These are phyloP conservation scores for Melanocharis versteri DNA, from an alignment of 2,113 vertebrate genomes.

Conservation along the genomic window DNA sequence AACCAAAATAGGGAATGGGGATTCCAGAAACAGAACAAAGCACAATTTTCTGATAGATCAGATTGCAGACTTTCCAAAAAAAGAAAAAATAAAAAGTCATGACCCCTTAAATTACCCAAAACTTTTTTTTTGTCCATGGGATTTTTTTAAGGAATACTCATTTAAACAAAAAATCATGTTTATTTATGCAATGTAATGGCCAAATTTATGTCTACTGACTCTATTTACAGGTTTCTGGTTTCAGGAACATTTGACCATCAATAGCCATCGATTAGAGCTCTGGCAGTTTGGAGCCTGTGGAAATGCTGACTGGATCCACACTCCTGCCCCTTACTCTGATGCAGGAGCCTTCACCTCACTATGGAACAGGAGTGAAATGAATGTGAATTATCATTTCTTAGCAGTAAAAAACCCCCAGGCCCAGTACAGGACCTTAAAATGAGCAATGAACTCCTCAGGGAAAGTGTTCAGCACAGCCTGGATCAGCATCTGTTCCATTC, in stretches of 20 bases:
- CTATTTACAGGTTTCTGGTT: not conserved
- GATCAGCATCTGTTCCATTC: not conserved
- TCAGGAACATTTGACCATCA: not conserved
- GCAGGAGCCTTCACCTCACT: not conserved
- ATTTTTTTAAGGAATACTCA: not conserved
- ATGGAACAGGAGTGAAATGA: not conserved
- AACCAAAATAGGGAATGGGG: not conserved
- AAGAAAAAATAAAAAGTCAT: not conserved
- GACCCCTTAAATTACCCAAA: not conserved
- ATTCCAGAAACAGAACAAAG: not conserved
- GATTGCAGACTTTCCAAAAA: not conserved
- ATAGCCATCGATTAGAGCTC: accelerated
- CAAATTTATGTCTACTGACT: not conserved
- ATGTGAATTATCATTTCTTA: not conserved
- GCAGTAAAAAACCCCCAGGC: not conserved
- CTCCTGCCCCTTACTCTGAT: not conserved
- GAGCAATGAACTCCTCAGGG: not conserved
- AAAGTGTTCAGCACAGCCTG: not conserved
- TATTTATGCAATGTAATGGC: not conserved
- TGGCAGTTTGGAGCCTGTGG: not conserved
- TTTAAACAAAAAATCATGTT: not conserved
- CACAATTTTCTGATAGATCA: not conserved
- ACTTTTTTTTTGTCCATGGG: not conserved
- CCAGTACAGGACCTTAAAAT: not conserved
- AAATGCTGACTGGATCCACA: not conserved